phyloP scores from a whole-genome alignment of 2,797 vertebrate genomes.

The Lepilemur septentrionalis region DNA sequence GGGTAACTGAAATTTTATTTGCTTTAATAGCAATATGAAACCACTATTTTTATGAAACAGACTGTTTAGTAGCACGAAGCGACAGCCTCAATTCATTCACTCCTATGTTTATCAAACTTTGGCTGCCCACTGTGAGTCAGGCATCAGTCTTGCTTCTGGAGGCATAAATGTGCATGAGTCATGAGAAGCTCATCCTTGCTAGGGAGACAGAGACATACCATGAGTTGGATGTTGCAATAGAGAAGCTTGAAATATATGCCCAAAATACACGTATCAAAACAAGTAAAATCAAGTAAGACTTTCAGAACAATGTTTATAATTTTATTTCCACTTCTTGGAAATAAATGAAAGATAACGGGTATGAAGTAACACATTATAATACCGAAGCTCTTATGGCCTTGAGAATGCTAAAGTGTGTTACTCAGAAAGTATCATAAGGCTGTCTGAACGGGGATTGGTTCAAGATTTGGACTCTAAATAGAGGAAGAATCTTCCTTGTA shows the following conservation, averaged over 20 bases:
- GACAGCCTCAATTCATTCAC: not conserved
- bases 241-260: not conserved
- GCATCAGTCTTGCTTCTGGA: not conserved
- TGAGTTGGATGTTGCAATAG: not conserved
- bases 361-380: not conserved
- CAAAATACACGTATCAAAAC: not conserved
- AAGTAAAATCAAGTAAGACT: not conserved
- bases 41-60: constrained; percentile 64
- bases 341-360: not conserved
- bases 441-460: not conserved
- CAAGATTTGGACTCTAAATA: not conserved
- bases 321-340: not conserved
- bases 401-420: not conserved
- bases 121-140: not conserved
- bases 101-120: not conserved
- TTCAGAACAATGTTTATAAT: not conserved
- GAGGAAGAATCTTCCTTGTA: not conserved
- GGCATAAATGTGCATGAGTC: not conserved
- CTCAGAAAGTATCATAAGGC: not conserved
- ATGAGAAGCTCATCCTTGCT: not conserved
- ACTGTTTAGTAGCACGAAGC: not conserved
- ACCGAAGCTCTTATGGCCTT: not conserved
- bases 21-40: constrained; percentile 49
- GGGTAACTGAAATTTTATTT: constrained; percentile 64
- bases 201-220: not conserved